Evolutionary conservation across 2,888 invertebrate species (phyloP).

Genomic region (Pogonocherus hispidulus): DNA sequence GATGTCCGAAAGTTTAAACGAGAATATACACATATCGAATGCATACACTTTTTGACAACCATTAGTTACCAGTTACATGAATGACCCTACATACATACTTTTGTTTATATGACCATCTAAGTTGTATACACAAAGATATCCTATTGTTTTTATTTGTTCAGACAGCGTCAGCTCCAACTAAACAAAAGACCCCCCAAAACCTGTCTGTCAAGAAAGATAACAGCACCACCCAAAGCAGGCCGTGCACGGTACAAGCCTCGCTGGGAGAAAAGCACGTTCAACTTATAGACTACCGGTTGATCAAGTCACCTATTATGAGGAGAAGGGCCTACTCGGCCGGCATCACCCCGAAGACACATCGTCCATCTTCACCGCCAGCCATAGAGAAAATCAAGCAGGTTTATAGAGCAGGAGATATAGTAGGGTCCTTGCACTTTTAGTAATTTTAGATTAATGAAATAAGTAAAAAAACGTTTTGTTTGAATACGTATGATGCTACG

Average conservation of each 20-base stretch:
- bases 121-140: not conserved
- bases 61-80: no score
- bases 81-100: no score
- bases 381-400: not conserved
- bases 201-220: constrained; percentile 16
- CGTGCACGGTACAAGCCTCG: constrained; percentile 41
- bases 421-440: not conserved
- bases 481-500: no score
- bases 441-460: no score
- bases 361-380: constrained; percentile 23
- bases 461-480: no score
- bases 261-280: constrained; percentile 5
- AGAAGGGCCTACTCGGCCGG: constrained; percentile 54
- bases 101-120: no score
- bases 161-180: not conserved
- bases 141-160: not conserved
- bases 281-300: constrained; percentile 42
- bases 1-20: no score
- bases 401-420: not conserved
- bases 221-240: constrained; percentile 6
- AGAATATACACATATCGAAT: no score
- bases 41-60: no score
- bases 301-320: constrained; percentile 50
- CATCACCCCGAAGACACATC: constrained; percentile 41
- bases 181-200: not conserved